Percentiles rank a stretch among this genome's conserved stretches.
Evolutionary conservation across 2,113 vertebrate genomes (phyloP).

Genomic region (Mionectes macconnelli): DNA sequence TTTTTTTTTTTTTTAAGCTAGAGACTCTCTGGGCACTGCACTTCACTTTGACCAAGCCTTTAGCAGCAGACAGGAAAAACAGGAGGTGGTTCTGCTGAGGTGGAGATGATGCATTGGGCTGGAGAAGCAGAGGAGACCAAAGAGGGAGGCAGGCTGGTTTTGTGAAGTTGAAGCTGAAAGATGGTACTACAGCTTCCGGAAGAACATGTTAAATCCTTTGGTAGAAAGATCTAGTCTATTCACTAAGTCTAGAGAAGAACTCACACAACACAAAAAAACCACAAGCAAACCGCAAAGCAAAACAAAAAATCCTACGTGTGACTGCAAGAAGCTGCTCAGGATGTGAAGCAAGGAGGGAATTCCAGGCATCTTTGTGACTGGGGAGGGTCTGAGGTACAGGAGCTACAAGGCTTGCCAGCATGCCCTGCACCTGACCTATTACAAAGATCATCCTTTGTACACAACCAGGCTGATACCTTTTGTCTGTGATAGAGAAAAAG

Average conservation of each 20-base stretch:
- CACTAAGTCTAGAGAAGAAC: background rate
- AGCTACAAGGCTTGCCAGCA: background rate
- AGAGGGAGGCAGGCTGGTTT: background rate
- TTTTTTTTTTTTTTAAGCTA: background rate
- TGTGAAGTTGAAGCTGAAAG: background rate
- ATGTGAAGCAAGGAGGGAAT: background rate
- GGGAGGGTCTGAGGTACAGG: background rate
- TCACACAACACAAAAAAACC: background rate
- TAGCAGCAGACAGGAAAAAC: background rate
- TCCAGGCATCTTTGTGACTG: background rate
- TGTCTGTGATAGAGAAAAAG: background rate
- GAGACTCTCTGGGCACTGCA: background rate
- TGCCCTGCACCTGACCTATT: background rate
- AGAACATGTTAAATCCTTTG: background rate
- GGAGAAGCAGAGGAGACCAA: background rate
- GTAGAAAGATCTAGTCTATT: background rate
- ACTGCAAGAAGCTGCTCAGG: background rate
- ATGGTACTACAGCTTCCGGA: background rate
- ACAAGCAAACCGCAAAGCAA: background rate
- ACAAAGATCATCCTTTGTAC: background rate
- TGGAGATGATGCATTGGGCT: background rate
- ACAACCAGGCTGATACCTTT: background rate
- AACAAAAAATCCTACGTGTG: fast-evolving
- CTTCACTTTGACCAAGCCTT: background rate
- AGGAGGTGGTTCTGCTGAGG: background rate